Base-by-base conservation (phyloP, 2,113 vertebrate genomes). In the Lanius collurio region DNA sequence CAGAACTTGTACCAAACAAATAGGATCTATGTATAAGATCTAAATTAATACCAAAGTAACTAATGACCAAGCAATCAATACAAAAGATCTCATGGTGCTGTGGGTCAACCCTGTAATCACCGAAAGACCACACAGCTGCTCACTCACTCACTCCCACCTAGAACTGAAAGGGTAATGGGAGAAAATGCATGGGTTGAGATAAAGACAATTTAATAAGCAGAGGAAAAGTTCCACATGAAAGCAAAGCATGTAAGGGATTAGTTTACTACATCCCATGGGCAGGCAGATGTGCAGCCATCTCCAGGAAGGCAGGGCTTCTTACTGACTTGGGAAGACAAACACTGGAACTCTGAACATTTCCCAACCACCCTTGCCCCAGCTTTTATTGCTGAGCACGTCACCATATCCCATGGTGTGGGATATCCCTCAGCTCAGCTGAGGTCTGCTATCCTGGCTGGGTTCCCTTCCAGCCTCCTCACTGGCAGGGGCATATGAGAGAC, bases 401-500 rank as follows among this genome's bases (percentile, higher is more conserved):
- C 10, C 27, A 26, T 7, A 39, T 44, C 44, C 83, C 27, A 35
- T 1, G 11, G 23, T 46, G 20, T 39, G 37, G 50, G 30, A 78
- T 13, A 42, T 10, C 21, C 44, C 33, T 50, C 50, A 52, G 44
- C 30, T 26, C 63, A 73, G 39, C 1, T 55, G 69, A 35, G 31
- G 6, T 35, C 64, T 28, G 64, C 74, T 37, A 19, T 46, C 1
- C 2, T 14, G 44, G 44, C 44, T 18, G 13, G 7, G 15, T 7
- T 15, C 39, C 35, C 33, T 52, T 37, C 17, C 78, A 90, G 55
- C 12, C 64, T 63, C 30, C 44, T 17, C 2, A 2, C 49, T 53
- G 52, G 30, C 15, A 30, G 41, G 21, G 57, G 16, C 2, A 0
- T 1, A 16, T 0, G 2, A 85, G 37, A 71, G 44, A 18, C 24